Percentiles rank a stretch among this genome's conserved stretches.
Evolutionary conservation across 2,797 vertebrate genomes (phyloP).

Genomic region (Neostethus bicornis): DNA sequence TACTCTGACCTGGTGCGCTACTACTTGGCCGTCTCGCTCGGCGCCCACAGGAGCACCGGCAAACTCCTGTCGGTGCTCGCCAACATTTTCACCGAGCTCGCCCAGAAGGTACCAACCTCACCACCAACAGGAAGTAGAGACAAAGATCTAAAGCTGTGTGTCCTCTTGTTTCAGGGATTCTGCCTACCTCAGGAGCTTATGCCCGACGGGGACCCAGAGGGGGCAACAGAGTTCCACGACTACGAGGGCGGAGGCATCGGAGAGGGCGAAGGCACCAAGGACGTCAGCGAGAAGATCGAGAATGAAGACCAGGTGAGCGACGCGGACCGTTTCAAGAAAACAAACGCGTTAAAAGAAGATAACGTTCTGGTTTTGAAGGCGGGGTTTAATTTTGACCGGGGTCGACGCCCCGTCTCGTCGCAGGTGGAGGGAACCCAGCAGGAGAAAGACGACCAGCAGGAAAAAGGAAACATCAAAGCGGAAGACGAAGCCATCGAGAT

Average conservation of each 20-base stretch:
- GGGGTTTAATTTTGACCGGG: neutral
- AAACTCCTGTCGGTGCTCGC: conserved; percentile 91
- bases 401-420: neutral
- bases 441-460: conserved; percentile 89
- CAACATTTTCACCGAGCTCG: conserved; percentile 90
- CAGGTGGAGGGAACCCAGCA: conserved; percentile 93
- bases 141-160: too few relatives aligned
- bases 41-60: conserved; percentile 88
- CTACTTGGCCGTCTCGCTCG: conserved; percentile 86
- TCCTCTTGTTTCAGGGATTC: conserved; percentile 96
- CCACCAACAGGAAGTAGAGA: too few relatives aligned
- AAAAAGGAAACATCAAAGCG: conserved; percentile 86
- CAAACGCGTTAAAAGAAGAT: too few relatives aligned
- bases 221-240: conserved; percentile 91
- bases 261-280: conserved; percentile 93
- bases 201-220: conserved; percentile 86
- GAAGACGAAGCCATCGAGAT: conserved; percentile 97
- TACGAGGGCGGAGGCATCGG: conserved; percentile 94
- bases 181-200: conserved; percentile 93
- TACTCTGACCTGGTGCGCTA: conserved; percentile 89
- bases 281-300: conserved; percentile 96
- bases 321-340: too few relatives aligned
- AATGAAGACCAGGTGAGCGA: conserved; percentile 91
- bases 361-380: too few relatives aligned
- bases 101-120: conserved; percentile 86